Base-by-base conservation (phyloP, 1,140 invertebrate species). In the Lasioglossum albipes region DNA sequence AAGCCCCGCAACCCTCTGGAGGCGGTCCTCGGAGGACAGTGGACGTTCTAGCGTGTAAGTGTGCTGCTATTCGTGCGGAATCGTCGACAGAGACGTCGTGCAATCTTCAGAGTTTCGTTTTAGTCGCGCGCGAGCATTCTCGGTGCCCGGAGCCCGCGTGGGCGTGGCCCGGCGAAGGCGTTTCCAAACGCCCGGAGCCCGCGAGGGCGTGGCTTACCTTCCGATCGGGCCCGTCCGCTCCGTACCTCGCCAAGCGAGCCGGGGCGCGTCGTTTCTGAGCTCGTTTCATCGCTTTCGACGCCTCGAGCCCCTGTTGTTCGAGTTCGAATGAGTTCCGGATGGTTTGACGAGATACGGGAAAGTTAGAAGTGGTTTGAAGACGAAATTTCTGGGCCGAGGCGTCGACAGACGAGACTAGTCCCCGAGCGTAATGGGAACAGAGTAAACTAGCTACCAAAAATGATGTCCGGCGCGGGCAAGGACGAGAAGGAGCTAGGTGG, bases 51-150 rank as follows among this genome's bases (percentile, higher is more conserved):
- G 41, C 41, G 10, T 61, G 27, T 57, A 67, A 74, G 62, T 22
- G 67, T 66, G 80, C 71, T 69, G 31, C 52, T 78, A 76, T 69
- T 52, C 64, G 49, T 57, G 36, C 20, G 52, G 57, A 31, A 86
- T 88, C 84, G 52, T 57, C 45, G 45, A 10, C 84, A 89, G 74
- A 84, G 83, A 85, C 88, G 88, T 91, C 88, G 90, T 91, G 91
- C 90, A 91, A 91, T 91, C 90, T 83, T 89, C 85, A 66, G 88
- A 83, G 83, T 57, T 18, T 57, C 71, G 84, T 81, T 82, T 81
- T 52, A 83, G 78, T 73, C 81, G 76, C 81, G 79, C 76, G 10
- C 45, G 13, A 49, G 9, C 45, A 36, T 36, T 36, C 36, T 36
- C 36, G 36, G 36, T 36, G 45, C 9, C 45, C 45, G 45, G 45